A percentile compares a stretch with the other conserved stretches of the same genome.
Evolutionary conservation across 2,888 invertebrate genomes (phyloP).

Genomic region (Heteropelma amictum): DNA sequence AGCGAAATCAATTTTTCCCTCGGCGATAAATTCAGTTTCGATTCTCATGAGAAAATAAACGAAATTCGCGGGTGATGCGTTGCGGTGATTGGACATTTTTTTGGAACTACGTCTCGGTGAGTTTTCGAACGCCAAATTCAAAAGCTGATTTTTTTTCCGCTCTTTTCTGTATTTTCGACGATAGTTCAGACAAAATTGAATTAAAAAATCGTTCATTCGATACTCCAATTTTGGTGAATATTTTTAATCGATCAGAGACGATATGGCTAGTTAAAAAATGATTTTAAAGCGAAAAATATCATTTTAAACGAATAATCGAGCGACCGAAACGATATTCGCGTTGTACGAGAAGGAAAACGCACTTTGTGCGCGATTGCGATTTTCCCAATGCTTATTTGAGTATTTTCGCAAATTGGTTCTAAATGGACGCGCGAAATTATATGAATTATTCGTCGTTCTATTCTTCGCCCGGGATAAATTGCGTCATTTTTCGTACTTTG

Average conservation of each 20-base stretch:
- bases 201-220: too few relatives aligned
- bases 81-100: constrained; percentile 56
- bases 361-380: too few relatives aligned
- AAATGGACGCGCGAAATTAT: constrained; percentile 47
- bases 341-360: too few relatives aligned
- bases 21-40: constrained; percentile 21
- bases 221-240: too few relatives aligned
- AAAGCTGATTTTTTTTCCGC: too few relatives aligned
- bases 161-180: too few relatives aligned
- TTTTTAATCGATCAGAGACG: too few relatives aligned
- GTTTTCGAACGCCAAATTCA: constrained; percentile 11
- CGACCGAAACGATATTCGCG: too few relatives aligned
- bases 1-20: constrained; percentile 55
- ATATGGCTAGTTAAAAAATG: background rate
- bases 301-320: too few relatives aligned
- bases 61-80: constrained; percentile 51
- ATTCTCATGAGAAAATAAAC: constrained; percentile 13
- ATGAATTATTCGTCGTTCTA: constrained; percentile 14
- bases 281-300: background rate
- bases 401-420: constrained; percentile 3
- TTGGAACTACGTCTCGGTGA: too few relatives aligned
- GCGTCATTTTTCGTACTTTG: constrained; percentile 29
- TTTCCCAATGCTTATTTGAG: too few relatives aligned
- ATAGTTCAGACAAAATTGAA: too few relatives aligned
- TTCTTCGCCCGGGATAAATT: background rate